Base-by-base conservation (phyloP, 2,113 vertebrate genomes). In the Recurvirostra avosetta region DNA sequence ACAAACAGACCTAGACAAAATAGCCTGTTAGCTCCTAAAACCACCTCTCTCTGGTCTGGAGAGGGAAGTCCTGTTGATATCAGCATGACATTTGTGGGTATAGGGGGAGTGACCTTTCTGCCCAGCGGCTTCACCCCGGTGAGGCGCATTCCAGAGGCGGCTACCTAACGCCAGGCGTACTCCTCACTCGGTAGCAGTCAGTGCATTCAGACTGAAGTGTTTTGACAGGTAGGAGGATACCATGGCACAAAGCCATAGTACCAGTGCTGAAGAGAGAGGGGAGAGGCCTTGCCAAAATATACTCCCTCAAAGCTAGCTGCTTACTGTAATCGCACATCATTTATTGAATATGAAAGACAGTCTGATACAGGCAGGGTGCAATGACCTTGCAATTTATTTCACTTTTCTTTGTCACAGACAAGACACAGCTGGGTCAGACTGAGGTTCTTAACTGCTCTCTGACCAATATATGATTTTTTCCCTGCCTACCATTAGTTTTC, bases 251-350 rank as follows among this genome's bases (percentile, higher is more conserved):
- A 97, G 96, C 96, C 94, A 97, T 87, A 72, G 86, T 25, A 93
- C 66, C 93, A 73, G 53, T 22, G 27, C 52, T 92, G 66, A 96
- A 90, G 66, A 94, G 80, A 65, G 73, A 85, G 27, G 32, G 49
- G 66, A 84, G 88, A 93, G 40, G 34, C 68, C 87, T 88, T 98
- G 96, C 92, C 97, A 98, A 97, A 95, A 92, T 62, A 92, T 8
- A 97, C 97, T 98, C 98, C 97, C 59, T 49, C 56, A 91, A 94
- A 95, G 73, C 50, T 94, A 86, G 94, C 94, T 97, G 97, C 92
- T 77, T 80, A 91, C 95, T 98, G 95, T 97, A 98, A 97, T 97
- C 97, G 12, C 98, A 98, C 98, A 95, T 98, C 98, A 98, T 98
- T 98, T 98, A 98, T 98, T 98, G 97, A 95, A 90, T 74, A 95